Evolutionary conservation across 2,113 vertebrate genomes (phyloP).

Genomic region (Melanostigma gelatinosum): DNA sequence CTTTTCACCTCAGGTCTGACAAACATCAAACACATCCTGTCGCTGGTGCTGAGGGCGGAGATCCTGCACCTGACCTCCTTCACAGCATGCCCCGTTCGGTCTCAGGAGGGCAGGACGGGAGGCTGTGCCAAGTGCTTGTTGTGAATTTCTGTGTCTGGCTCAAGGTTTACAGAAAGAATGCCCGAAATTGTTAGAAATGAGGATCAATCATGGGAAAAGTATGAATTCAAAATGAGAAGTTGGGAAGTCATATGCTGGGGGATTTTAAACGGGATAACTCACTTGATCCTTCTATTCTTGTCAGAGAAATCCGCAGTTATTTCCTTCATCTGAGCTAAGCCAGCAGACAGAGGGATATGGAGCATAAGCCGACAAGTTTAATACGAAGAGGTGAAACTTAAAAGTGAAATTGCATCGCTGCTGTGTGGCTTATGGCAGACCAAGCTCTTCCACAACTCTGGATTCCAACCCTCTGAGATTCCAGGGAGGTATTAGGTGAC

Average conservation of each 20-base stretch:
- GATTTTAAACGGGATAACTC: conserved; percentile 55
- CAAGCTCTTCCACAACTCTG: conserved; percentile 56
- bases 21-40: conserved; percentile 55
- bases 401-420: conserved; percentile 58
- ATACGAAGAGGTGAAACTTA: conserved; percentile 63
- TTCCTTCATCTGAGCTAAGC: conserved; percentile 55
- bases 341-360: conserved; percentile 20
- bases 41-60: conserved; percentile 22
- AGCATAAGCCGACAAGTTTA: conserved; percentile 55
- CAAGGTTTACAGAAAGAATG: conserved; percentile 28
- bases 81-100: conserved; percentile 17
- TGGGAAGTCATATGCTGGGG: conserved; percentile 34
- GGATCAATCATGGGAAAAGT: conserved; percentile 39
- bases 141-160: conserved; percentile 31
- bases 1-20: conserved; percentile 53
- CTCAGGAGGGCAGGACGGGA: conserved; percentile 1
- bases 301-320: conserved; percentile 58
- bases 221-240: conserved; percentile 23
- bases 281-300: conserved; percentile 64
- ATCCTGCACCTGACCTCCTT: conserved; percentile 56
- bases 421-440: conserved; percentile 58
- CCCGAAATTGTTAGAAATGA: conserved; percentile 35
- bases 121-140: conserved; percentile 37
- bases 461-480: conserved; percentile 75
- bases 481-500: conserved; percentile 78